Evolutionary conservation across 2,797 vertebrate species (phyloP), one percentile per base, ranked within the genome.

Genomic region (Synanceia verrucosa): DNA sequence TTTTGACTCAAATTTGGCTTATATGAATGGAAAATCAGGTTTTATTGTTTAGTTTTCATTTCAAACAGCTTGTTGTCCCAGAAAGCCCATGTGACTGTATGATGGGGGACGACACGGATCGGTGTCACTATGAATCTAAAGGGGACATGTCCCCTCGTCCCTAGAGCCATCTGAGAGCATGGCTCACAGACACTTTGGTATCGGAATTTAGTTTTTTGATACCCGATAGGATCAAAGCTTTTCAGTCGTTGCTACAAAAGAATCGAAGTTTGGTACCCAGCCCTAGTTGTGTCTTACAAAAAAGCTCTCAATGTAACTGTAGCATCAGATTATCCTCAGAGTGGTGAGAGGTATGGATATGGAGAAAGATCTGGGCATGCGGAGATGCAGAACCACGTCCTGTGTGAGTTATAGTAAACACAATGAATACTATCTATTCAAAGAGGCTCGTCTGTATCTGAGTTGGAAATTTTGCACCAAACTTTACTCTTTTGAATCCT

Each of bases 361-460:
- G 19, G 28, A 69, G 48, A 43, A 36, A 7, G 36, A 31, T 18
- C 1, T 53, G 51, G 65, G 55, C 53, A 29, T 57, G 57, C 29
- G 48, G 14, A 71, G 50, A 71, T 76, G 70, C 82, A 73, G 56
- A 72, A 52, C 47, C 76, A 73, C 13, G 51, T 79, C 53, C 55
- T 31, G 51, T 16, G 52, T 31, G 70, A 87, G 62, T 70, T 72
- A 51, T 34, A 65, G 81, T 84, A 81, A 88, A 91, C 81, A 85
- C 64, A 58, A 69, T 74, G 71, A 82, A 78, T 73, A 59, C 84
- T 82, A 84, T 86, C 55, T 79, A 81, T 89, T 89, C 84, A 46
- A 65, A 71, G 65, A 50, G 36, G 74, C 75, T 48, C 1, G 11
- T 79, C 64, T 36, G 34, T 69, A 91, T 92, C 1, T 43, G 6